Conservation (phyloP, 2,888 invertebrate genomes). For the Pelosia muscerda region DNA sequence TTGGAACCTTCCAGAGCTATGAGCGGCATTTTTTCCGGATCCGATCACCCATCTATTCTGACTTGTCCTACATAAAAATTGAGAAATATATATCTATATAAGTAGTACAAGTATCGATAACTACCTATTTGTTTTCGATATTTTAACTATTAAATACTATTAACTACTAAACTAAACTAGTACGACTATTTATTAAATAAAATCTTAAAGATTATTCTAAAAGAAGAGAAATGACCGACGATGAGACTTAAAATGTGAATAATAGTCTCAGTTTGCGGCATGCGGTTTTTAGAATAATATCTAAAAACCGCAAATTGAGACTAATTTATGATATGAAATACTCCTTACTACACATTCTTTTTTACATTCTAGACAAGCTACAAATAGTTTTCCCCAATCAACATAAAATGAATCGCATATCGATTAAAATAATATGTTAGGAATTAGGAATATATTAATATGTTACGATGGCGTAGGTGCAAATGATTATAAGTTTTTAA, state of each 20-base stretch:
- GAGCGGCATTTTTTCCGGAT: not conserved
- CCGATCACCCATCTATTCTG: not conserved
- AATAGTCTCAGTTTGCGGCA: too few species aligned
- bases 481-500: not conserved
- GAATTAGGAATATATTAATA: not conserved
- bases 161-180: too few species aligned
- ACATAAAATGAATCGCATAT: slow-evolving; percentile 2
- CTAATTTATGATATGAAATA: not conserved
- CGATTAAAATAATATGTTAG: not conserved
- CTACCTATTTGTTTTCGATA: not conserved
- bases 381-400: not conserved
- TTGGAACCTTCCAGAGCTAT: not conserved
- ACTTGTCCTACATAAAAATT: too few species aligned
- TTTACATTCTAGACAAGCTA: not conserved
- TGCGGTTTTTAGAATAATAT: too few species aligned
- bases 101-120: too few species aligned
- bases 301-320: not conserved
- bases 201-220: too few species aligned
- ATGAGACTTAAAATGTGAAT: too few species aligned
- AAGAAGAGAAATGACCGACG: too few species aligned
- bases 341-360: not conserved
- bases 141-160: not conserved
- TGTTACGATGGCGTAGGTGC: slow-evolving; percentile 8
- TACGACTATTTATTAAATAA: too few species aligned
- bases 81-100: too few species aligned